phyloP scores from a whole-genome alignment of 2,797 vertebrate genomes.

The Geotrypetes seraphini region DNA sequence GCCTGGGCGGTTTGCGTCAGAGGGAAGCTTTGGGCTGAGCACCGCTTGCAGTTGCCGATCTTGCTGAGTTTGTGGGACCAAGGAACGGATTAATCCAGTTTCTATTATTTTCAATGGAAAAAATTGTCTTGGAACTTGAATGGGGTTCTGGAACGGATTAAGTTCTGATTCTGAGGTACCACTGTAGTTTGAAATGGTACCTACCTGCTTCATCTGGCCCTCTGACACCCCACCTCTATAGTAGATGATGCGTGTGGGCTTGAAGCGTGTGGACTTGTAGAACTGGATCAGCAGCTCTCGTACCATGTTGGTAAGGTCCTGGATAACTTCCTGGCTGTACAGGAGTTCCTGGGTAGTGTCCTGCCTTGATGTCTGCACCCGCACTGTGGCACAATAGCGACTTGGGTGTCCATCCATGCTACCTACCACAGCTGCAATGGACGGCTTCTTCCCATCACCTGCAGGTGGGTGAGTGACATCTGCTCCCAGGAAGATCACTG shows the following conservation, averaged over 20 bases:
- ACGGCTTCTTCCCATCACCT: conserved; percentile 92
- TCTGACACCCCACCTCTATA: conserved; percentile 94
- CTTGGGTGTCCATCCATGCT: conserved; percentile 98
- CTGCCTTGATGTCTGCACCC: conserved; percentile 92
- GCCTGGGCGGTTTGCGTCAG: too few relatives aligned
- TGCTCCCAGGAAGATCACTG: conserved; percentile 90
- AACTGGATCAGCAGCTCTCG: conserved; percentile 94
- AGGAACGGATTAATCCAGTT: too few relatives aligned
- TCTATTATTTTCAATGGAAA: too few relatives aligned
- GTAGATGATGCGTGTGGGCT: conserved; percentile 94
- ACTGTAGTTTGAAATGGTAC: too few relatives aligned
- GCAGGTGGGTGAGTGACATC: conserved; percentile 93
- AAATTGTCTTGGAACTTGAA: too few relatives aligned
- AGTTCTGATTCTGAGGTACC: too few relatives aligned
- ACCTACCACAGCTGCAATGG: conserved; percentile 90
- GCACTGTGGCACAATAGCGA: conserved; percentile 93
- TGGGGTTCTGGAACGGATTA: too few relatives aligned
- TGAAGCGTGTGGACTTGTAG: conserved; percentile 97
- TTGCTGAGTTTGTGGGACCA: too few relatives aligned
- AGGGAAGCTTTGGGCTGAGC: too few relatives aligned
- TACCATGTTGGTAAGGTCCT: conserved; percentile 96
- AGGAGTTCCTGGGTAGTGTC: conserved; percentile 93
- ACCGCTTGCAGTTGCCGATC: too few relatives aligned
- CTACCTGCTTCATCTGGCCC: conserved; percentile 97
- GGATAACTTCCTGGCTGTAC: conserved; percentile 95